Percentiles rank a stretch among this genome's conserved stretches.
Evolutionary conservation across 2,113 vertebrate genomes (phyloP).

Genomic region (Strix uralensis): DNA sequence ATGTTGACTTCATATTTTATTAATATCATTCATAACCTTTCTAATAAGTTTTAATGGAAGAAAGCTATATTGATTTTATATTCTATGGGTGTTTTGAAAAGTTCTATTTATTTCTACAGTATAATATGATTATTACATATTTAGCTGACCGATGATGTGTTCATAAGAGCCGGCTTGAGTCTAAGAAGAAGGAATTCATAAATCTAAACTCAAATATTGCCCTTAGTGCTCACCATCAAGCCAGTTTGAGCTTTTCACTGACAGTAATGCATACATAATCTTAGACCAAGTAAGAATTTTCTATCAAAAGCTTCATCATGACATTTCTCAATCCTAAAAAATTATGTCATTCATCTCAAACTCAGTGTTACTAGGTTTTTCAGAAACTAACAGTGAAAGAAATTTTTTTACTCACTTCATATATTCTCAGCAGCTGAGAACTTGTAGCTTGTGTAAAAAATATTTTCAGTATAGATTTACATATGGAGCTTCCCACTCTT

Average conservation of each 20-base stretch:
- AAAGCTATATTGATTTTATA: background rate
- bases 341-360: background rate
- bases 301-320: background rate
- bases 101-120: background rate
- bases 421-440: background rate
- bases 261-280: background rate
- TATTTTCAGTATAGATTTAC: background rate
- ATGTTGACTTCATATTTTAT: background rate
- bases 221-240: background rate
- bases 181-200: background rate
- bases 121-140: background rate
- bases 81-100: background rate
- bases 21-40: background rate
- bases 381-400: background rate
- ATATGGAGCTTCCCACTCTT: background rate
- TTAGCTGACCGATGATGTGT: background rate
- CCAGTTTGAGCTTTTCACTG: background rate
- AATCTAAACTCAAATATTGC: background rate
- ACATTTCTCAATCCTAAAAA: background rate
- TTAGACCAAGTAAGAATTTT: background rate
- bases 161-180: background rate
- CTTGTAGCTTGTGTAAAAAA: background rate
- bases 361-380: background rate
- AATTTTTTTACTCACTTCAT: background rate
- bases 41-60: background rate